phyloP scores from a whole-genome alignment of 2,113 vertebrate genomes.

The Willisornis vidua region DNA sequence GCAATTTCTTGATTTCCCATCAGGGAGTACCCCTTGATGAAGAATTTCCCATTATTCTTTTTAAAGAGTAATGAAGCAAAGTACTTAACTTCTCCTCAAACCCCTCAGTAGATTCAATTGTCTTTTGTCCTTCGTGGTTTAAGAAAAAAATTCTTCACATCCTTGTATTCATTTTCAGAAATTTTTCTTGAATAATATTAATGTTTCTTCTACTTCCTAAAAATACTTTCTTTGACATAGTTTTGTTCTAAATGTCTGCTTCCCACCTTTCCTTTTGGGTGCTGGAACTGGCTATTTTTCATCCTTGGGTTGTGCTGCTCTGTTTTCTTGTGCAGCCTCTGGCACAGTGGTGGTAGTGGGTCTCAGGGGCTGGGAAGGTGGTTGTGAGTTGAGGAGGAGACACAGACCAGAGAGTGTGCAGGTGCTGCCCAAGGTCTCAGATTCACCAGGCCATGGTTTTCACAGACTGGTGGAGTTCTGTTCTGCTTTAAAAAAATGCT shows the following conservation, averaged over 20 bases:
- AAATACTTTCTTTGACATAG: not conserved
- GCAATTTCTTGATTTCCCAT: slow-evolving; percentile 33
- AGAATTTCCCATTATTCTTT: slow-evolving; percentile 10
- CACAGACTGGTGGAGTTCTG: not conserved
- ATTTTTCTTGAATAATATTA: not conserved
- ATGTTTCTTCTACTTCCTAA: not conserved
- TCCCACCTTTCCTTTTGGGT: not conserved
- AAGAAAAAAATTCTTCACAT: not conserved
- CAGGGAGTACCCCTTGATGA: not conserved
- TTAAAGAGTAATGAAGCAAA: slow-evolving; percentile 24
- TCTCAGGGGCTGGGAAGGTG: not conserved
- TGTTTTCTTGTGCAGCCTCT: not conserved
- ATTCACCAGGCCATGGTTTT: not conserved
- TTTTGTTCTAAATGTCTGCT: not conserved
- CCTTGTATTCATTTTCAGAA: not conserved
- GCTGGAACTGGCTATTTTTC: not conserved
- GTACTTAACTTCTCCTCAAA: not conserved
- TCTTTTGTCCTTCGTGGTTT: not conserved
- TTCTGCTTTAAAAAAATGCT: not conserved
- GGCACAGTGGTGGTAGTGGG: not conserved
- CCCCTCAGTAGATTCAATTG: not conserved
- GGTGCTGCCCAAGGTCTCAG: not conserved
- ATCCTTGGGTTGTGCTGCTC: not conserved
- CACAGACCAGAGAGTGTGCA: not conserved
- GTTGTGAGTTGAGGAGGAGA: not conserved